These are phyloP conservation scores for Nycticryphes semicollaris DNA, from an alignment of 2,113 vertebrate genomes.

Conservation along the genomic window DNA sequence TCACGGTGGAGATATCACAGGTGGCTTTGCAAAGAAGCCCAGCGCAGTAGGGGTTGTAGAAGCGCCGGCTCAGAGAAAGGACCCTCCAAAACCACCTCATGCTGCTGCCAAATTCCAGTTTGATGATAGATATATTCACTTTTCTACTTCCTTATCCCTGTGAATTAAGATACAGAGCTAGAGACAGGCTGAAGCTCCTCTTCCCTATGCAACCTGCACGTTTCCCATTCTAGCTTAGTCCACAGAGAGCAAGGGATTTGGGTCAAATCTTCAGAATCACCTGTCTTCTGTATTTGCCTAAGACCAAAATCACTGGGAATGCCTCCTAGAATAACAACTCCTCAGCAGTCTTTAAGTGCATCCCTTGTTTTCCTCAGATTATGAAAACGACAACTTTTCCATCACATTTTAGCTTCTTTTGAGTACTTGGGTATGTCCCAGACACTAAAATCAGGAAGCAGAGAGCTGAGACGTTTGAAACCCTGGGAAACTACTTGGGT, in stretches of 20 bases:
- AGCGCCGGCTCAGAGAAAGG: background rate
- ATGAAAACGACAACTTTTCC: background rate
- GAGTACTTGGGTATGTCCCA: background rate
- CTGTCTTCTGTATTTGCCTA: background rate
- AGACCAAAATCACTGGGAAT: background rate
- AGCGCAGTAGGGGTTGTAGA: background rate
- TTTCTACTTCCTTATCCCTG: background rate
- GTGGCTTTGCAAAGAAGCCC: background rate
- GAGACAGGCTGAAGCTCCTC: background rate
- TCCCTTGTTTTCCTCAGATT: background rate
- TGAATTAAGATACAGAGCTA: background rate
- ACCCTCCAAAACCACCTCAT: background rate
- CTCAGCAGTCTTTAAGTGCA: background rate
- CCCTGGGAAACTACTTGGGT: background rate
- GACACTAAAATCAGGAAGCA: background rate
- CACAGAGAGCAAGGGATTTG: background rate
- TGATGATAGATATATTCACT: background rate
- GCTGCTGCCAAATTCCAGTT: background rate
- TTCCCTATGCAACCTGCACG: fast-evolving
- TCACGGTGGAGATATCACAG: background rate
- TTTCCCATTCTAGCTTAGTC: background rate
- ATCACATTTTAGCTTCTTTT: background rate
- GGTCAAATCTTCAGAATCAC: background rate
- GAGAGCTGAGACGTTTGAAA: background rate
- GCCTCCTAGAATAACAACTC: no score